phyloP scores from a whole-genome alignment of 2,797 vertebrate species.

The Sebastes steindachneri region DNA sequence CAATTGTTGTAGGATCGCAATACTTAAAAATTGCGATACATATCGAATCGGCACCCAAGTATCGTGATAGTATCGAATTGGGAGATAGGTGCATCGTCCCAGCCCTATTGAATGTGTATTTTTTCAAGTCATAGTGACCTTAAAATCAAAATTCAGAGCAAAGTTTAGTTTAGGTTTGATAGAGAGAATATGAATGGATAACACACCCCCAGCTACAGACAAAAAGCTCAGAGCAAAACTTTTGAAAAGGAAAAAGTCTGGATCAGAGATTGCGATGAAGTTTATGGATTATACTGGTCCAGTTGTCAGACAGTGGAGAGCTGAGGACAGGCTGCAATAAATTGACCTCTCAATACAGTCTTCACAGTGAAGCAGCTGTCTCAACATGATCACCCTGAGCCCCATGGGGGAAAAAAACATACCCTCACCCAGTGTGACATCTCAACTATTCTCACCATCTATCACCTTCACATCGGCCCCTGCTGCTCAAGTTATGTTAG shows the following conservation, averaged over 20 bases:
- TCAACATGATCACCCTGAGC: conserved; percentile 44
- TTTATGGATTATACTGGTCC: conserved; percentile 1
- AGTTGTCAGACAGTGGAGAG: conserved; percentile 2
- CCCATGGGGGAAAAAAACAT: conserved; percentile 1
- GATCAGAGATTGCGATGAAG: background rate
- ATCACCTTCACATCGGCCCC: conserved; percentile 30
- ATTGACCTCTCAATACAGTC: conserved; percentile 34
- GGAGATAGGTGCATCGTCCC: too few species aligned
- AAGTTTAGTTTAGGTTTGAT: too few species aligned
- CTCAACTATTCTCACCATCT: conserved; percentile 44
- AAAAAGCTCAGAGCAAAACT: background rate
- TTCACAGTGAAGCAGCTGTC: conserved; percentile 45
- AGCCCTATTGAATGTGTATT: too few species aligned
- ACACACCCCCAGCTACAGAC: too few species aligned
- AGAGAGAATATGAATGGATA: too few species aligned
- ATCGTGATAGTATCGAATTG: too few species aligned
- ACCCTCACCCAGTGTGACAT: conserved; percentile 38
- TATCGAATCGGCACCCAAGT: too few species aligned
- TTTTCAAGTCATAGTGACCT: too few species aligned
- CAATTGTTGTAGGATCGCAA: too few species aligned
- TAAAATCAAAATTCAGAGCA: too few species aligned
- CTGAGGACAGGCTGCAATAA: conserved; percentile 10
- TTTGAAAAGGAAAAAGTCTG: background rate
- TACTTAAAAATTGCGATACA: too few species aligned
- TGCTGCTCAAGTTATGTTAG: conserved; percentile 38